Evolutionary conservation across 2,888 invertebrate species (phyloP).

Genomic region (Tetanocera ferruginea): DNA sequence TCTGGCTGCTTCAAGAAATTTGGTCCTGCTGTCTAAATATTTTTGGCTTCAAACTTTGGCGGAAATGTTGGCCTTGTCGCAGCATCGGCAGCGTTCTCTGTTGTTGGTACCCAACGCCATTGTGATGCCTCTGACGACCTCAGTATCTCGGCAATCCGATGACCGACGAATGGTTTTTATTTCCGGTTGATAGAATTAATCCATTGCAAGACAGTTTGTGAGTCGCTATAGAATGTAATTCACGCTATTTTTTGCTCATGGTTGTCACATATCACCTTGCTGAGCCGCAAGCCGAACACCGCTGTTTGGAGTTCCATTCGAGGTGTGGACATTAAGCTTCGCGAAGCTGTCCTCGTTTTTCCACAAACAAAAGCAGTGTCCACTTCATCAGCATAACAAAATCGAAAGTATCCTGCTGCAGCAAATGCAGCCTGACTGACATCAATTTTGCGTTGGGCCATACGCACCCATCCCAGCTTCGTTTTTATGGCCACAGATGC

Average conservation of each 20-base stretch:
- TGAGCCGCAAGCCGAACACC: constrained; percentile 5
- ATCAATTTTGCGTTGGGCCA: constrained; percentile 21
- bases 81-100: constrained; percentile 50
- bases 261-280: constrained; percentile 27
- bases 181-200: constrained; percentile 40
- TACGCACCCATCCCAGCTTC: neutral
- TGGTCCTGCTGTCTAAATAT: constrained; percentile 38
- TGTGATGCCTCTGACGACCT: constrained; percentile 40
- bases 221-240: constrained; percentile 39
- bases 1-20: constrained; percentile 33
- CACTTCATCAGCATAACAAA: neutral
- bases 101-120: constrained; percentile 48
- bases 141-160: constrained; percentile 51
- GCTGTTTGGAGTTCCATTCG: constrained; percentile 33
- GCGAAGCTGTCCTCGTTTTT: no score
- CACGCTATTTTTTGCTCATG: constrained; percentile 30
- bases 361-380: constrained; percentile 26
- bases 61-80: constrained; percentile 44
- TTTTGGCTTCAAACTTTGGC: constrained; percentile 30
- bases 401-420: constrained; percentile 27
- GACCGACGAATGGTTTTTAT: constrained; percentile 51
- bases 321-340: constrained; percentile 31
- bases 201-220: constrained; percentile 43
- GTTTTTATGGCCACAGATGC: neutral
- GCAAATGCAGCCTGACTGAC: constrained; percentile 39